phyloP scores from a whole-genome alignment of 2,797 vertebrate genomes.

The Steatocranus sp. region DNA sequence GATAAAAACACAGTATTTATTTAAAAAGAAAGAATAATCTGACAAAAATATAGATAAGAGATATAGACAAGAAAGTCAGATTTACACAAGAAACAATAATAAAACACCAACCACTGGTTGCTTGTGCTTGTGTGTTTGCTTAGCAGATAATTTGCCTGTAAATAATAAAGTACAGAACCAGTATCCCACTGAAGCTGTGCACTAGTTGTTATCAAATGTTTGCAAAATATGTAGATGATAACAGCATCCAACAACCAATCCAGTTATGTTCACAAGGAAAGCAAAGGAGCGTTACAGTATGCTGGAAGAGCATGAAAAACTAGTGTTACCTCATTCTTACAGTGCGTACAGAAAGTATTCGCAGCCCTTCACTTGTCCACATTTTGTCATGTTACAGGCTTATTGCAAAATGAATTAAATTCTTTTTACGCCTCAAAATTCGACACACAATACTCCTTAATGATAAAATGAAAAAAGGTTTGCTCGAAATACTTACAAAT shows the following conservation, averaged over 20 bases:
- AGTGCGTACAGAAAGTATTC: not conserved
- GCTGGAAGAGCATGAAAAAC: not conserved
- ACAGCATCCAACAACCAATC: not conserved
- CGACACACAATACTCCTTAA: not conserved
- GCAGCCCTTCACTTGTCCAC: not conserved
- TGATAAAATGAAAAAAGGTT: accelerated
- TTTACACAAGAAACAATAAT: not conserved
- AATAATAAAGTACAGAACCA: not conserved
- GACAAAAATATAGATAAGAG: not conserved
- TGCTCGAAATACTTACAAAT: not conserved
- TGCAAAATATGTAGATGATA: not conserved
- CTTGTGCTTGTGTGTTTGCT: not conserved
- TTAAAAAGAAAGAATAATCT: not conserved
- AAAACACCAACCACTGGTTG: not conserved
- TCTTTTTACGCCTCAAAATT: accelerated
- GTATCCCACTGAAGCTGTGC: not conserved
- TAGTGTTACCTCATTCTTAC: accelerated
- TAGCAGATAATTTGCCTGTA: not conserved
- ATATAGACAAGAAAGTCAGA: not conserved
- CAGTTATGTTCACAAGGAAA: accelerated
- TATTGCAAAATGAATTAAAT: not conserved
- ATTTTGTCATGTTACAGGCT: not conserved
- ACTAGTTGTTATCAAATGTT: not conserved
- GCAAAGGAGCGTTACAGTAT: accelerated
- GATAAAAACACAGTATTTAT: not conserved